Evolutionary conservation across 1,140 invertebrate species (phyloP), one percentile per base, ranked within the genome.

Genomic region (Rhyacophila brunnea): DNA sequence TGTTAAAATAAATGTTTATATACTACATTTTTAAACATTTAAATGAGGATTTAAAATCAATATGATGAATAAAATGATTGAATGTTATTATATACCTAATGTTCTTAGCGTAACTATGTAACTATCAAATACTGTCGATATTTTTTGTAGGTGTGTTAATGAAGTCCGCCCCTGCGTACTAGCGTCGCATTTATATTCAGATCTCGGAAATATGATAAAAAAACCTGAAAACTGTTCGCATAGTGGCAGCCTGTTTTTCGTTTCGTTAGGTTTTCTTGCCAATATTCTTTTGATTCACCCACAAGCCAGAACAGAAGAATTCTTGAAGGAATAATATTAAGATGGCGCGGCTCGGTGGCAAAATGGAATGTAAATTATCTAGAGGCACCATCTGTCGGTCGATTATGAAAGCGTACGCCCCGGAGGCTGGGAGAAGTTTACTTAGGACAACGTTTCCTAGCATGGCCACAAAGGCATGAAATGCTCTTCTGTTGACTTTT

Each of bases 401-500:
- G 60, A 62, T 62, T 62, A 62, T 52, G 48, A 50, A 53, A 47
- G 44, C 50, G 18, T 32, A 38, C 38, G 40, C 36, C 42, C 48
- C 36, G 11, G 40, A 45, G 53, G 1, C 20, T n/a, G 23, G 38
- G 38, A 14, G n/a, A 42, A 46, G 60, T 62, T 62, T 62, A 40
- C 53, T 62, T 56, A 56, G 60, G 52, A 62, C 53, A 11, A 34
- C 47, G 1, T 15, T 6, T 10, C 32, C 32, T 6, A 11, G 18
- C 9, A 18, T 13, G 10, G 36, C 34, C 58, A 60, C 51, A 60
- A 55, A 54, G 46, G 58, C 51, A 60, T 48, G 28, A 47, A 60
- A 55, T 49, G 50, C 52, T 60, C 58, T 48, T 54, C n/a, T 60
- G 58, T 60, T 60, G 50, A 55, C 58, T 60, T 60, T 55, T 57